Percentiles rank a stretch among this genome's conserved stretches.
Evolutionary conservation across 2,888 invertebrate genomes (phyloP).

Genomic region (Coronaproctus castanopsis): DNA sequence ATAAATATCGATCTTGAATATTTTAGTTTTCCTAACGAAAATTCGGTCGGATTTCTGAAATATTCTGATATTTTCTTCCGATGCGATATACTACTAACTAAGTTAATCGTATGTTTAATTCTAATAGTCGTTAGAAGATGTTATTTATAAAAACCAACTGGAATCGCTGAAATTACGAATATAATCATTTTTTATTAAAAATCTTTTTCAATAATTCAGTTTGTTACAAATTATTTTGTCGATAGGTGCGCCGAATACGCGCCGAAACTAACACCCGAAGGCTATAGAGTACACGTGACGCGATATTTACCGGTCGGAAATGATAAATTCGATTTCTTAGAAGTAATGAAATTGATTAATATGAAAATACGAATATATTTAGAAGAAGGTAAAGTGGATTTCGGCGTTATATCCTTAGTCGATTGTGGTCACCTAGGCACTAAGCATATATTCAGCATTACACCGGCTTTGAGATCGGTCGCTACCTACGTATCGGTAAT

Average conservation of each 20-base stretch:
- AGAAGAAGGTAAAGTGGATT: background rate
- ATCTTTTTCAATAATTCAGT: too few species aligned
- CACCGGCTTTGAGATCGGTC: background rate
- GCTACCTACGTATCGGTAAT: background rate
- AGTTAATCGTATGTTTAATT: too few species aligned
- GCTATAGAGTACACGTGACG: background rate
- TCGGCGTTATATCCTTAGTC: background rate
- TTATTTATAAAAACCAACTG: too few species aligned
- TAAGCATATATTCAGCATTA: background rate
- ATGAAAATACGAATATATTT: background rate
- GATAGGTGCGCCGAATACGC: background rate
- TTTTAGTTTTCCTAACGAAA: too few species aligned
- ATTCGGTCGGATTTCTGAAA: too few species aligned
- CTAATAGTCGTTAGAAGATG: too few species aligned
- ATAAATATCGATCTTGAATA: too few species aligned
- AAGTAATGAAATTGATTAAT: background rate
- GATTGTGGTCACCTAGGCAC: background rate
- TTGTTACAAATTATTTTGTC: too few species aligned
- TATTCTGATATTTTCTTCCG: too few species aligned
- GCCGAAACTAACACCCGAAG: background rate
- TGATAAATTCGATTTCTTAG: background rate
- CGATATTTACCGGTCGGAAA: background rate
- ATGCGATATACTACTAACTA: too few species aligned
- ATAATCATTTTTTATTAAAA: too few species aligned
- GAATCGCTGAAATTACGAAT: too few species aligned